Evolutionary conservation across 2,888 invertebrate species (phyloP).

Genomic region (Pollenia griseotomentosa): DNA sequence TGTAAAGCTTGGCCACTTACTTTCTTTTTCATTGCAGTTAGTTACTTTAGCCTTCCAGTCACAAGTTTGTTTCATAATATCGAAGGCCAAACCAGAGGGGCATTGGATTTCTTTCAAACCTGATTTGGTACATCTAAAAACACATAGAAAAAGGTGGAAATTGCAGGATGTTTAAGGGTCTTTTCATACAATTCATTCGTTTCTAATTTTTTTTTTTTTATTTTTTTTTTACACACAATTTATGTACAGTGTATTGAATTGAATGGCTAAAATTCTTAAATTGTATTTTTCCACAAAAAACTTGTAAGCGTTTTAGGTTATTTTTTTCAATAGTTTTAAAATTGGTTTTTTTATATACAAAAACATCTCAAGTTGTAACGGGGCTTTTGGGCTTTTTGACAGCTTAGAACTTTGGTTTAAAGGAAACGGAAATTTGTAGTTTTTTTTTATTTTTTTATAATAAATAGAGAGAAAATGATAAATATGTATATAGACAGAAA

Average conservation of each 20-base stretch:
- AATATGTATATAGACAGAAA: conserved; percentile 46
- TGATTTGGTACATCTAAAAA: conserved; percentile 92
- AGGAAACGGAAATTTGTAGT: conserved; percentile 61
- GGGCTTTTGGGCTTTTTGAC: conserved; percentile 63
- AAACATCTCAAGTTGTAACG: conserved; percentile 71
- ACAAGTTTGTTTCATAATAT: conserved; percentile 98
- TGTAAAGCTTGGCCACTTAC: conserved; percentile 88
- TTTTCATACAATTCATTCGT: conserved; percentile 38
- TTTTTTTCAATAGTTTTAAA: not conserved
- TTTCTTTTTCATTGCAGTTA: conserved; percentile 98
- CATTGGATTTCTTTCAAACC: conserved; percentile 98
- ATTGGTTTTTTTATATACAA: conserved; percentile 41
- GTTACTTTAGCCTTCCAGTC: conserved; percentile 99
- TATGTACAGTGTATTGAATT: conserved; percentile 3
- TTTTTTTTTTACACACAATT: conserved; percentile 14
- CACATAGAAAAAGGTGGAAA: conserved; percentile 72
- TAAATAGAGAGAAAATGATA: conserved; percentile 42
- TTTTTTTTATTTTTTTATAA: conserved; percentile 57
- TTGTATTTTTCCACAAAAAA: conserved; percentile 49
- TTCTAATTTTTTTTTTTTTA: not conserved
- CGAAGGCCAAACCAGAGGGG: conserved; percentile 98
- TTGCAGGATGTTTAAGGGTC: conserved; percentile 66
- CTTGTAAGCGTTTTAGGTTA: conserved; percentile 41
- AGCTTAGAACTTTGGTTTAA: conserved; percentile 76
- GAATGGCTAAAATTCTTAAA: conserved; percentile 37